Base-by-base conservation (phyloP, 2,797 vertebrate species). In the Pseudochirops cupreus region DNA sequence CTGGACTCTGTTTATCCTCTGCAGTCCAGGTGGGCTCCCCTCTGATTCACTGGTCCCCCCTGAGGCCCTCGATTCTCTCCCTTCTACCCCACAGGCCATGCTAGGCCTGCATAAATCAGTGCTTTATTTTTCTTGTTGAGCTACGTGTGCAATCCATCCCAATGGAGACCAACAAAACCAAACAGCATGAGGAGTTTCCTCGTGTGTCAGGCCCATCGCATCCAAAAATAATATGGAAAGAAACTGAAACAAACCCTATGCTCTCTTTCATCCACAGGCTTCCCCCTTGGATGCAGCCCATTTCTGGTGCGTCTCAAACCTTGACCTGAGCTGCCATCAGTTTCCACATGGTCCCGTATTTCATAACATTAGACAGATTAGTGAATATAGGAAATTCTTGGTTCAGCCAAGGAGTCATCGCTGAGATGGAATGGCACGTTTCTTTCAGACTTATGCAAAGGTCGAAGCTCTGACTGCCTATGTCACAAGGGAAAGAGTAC, bases 161-260 rank as follows among this genome's bases (percentile, higher is more conserved):
- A 5, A 54, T 0, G 7, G 89, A 95, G 31, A 95, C 96, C 54
- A 97, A 95, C 55, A 91, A 97, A 97, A 95, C 62, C 92, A 93
- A 96, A 97, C 91, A 93, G 92, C 93, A 96, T 29, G 91, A 96
- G 97, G 46, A 92, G 87, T 95, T 94, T 95, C 87, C 91, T 91
- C 87, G 0, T 59, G 91, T 39, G 39, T 59, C 91, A 97, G 93
- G 82, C 92, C 94, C 93, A 92, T 94, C 56, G 52, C 46, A 29
- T 93, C 96, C 95, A 97, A 98, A 98, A 97, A 94, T 89, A 98
- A 97, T 56, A 97, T 54, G n/a, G 28, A 94, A 29, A 29, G 29
- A n/a, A 9, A 54, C 13, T 62, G 91, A 92, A 91, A 92, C 31
- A 54, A 11, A 96, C 96, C 91, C 67, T 52, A 0, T 53, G 56